phyloP scores from a whole-genome alignment of 2,888 invertebrate genomes.

The Agrotis segetum region DNA sequence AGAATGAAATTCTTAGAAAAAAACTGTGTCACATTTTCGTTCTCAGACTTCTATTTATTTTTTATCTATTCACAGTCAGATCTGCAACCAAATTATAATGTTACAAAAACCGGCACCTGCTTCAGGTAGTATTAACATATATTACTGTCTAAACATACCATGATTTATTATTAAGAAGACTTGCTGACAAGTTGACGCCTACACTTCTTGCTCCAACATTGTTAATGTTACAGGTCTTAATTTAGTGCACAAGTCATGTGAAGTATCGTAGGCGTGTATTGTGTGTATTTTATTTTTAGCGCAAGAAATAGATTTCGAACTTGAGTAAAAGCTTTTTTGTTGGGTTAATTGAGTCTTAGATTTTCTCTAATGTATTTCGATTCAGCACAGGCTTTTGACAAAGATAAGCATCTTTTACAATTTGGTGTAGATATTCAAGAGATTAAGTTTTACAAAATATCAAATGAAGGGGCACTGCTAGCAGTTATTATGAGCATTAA shows the following conservation, averaged over 20 bases:
- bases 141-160: constrained; percentile 50
- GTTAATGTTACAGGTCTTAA: constrained; percentile 38
- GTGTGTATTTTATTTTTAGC: background rate
- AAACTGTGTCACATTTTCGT: background rate
- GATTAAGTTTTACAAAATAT: background rate
- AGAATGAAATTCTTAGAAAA: background rate
- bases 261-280: background rate
- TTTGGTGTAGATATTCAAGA: background rate
- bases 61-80: background rate
- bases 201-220: constrained; percentile 24
- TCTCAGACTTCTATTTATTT: background rate
- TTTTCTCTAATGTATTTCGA: background rate
- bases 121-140: constrained; percentile 47
- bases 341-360: background rate
- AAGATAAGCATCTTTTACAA: background rate
- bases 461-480: background rate
- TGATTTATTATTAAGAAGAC: constrained; percentile 47
- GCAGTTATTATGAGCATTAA: background rate
- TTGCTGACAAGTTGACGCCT: constrained; percentile 52
- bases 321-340: background rate
- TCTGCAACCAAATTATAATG: constrained; percentile 18
- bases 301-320: background rate
- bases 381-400: background rate
- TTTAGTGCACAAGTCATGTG: constrained; percentile 11
- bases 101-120: constrained; percentile 19